Evolutionary conservation across 2,797 vertebrate genomes (phyloP).

Genomic region (Tokudaia tokunoshimensis): DNA sequence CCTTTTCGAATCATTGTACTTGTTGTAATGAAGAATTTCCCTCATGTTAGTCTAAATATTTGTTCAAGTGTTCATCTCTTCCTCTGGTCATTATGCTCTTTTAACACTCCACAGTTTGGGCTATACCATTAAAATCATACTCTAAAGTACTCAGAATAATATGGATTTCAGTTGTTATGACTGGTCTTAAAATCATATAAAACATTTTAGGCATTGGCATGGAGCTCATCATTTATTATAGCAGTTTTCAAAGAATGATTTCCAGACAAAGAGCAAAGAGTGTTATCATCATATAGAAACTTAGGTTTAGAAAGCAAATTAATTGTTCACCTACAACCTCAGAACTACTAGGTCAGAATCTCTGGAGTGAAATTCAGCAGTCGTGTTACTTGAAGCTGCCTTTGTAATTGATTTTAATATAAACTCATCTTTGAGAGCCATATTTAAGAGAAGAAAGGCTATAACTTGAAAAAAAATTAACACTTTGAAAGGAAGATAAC

Average conservation of each 20-base stretch:
- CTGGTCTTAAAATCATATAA: conserved; percentile 35
- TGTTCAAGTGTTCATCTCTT: not conserved
- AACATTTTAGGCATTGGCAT: conserved; percentile 29
- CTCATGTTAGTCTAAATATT: conserved; percentile 31
- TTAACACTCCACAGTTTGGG: conserved; percentile 2
- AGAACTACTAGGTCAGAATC: conserved; percentile 55
- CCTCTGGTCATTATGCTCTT: not conserved
- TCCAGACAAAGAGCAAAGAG: not conserved
- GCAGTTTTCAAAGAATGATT: conserved; percentile 3
- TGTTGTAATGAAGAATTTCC: conserved; percentile 6
- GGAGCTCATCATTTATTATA: not conserved
- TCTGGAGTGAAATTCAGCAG: not conserved
- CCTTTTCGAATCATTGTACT: not conserved
- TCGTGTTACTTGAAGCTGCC: not conserved
- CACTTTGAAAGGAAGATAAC: conserved; percentile 12
- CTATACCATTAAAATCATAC: not conserved
- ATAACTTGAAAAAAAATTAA: conserved; percentile 3
- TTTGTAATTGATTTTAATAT: conserved; percentile 13
- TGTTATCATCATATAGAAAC: not conserved
- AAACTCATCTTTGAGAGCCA: conserved; percentile 48
- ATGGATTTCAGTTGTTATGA: conserved; percentile 32
- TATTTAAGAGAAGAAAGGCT: conserved; percentile 15
- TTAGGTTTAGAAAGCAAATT: not conserved
- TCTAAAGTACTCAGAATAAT: not conserved
- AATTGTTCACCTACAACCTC: not conserved